phyloP scores from a whole-genome alignment of 23 tunicate species.

The Trididemnum miniatum region DNA sequence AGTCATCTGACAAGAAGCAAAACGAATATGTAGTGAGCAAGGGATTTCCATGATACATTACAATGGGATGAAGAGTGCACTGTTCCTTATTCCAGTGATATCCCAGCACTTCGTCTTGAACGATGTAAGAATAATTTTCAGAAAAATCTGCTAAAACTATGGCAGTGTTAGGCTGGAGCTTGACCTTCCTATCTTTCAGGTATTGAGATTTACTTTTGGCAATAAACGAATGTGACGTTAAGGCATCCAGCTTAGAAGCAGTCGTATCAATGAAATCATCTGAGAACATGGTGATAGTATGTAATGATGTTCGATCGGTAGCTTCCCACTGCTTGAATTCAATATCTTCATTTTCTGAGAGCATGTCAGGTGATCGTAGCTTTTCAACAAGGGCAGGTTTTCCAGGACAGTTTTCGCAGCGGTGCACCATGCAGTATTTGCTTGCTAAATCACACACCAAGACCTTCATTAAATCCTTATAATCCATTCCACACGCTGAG shows the following conservation, averaged over 20 bases:
- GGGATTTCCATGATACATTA: not conserved
- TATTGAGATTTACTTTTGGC: constrained; percentile 36
- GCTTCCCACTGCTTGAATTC: constrained; percentile 37
- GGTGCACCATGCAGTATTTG: constrained; percentile 27
- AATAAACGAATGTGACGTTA: constrained; percentile 39
- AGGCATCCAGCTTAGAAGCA: constrained; percentile 9
- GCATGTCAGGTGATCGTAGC: not conserved
- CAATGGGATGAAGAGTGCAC: constrained; percentile 31
- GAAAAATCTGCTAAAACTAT: constrained; percentile 33
- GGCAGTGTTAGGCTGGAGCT: not conserved
- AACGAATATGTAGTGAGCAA: not conserved
- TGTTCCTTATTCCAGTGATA: constrained; percentile 19
- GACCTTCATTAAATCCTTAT: not conserved
- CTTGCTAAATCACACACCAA: constrained; percentile 4
- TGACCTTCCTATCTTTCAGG: constrained; percentile 16
- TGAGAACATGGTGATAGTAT: constrained; percentile 10
- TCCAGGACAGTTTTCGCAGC: constrained; percentile 24
- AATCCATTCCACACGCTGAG: not conserved
- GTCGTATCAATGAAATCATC: constrained; percentile 15
- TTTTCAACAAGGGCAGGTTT: not conserved
- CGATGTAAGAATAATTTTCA: constrained; percentile 29
- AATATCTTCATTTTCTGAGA: constrained; percentile 11
- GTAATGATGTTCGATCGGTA: constrained; percentile 18
- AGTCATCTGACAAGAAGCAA: constrained; percentile 11
- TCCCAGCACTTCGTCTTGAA: constrained; percentile 15